These are phyloP conservation scores for Lithodes maja DNA, from an alignment of 2,888 invertebrate species.

Conservation along the genomic window DNA sequence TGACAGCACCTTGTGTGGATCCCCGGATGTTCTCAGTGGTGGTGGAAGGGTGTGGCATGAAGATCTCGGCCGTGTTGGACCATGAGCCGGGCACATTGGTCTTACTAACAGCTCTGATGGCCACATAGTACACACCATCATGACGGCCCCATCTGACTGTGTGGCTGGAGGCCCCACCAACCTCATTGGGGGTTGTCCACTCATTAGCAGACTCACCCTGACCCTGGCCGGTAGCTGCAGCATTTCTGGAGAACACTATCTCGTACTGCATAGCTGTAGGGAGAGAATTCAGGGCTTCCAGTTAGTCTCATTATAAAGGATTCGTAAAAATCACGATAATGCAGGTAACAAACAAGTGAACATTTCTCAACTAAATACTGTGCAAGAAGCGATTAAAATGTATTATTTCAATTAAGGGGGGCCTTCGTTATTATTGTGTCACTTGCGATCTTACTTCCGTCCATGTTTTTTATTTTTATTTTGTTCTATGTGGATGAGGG, in stretches of 20 bases:
- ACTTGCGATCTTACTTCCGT: too few relatives aligned
- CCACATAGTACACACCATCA: constrained; percentile 66
- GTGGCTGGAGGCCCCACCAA: constrained; percentile 53
- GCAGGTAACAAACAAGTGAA: too few relatives aligned
- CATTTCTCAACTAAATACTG: too few relatives aligned
- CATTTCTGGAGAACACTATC: constrained; percentile 59
- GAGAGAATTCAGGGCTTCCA: too few relatives aligned
- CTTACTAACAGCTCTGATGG: constrained; percentile 59
- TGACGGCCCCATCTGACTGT: constrained; percentile 62
- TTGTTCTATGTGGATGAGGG: too few relatives aligned
- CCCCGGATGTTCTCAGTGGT: constrained; percentile 69
- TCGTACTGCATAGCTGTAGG: constrained; percentile 63
- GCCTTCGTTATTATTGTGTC: too few relatives aligned
- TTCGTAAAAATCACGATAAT: too few relatives aligned
- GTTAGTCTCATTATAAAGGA: too few relatives aligned
- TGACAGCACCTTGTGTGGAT: constrained; percentile 60
- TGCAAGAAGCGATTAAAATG: too few relatives aligned
- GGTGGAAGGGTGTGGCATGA: constrained; percentile 68
- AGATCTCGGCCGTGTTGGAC: constrained; percentile 62
- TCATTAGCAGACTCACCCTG: constrained; percentile 48
- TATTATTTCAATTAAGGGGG: too few relatives aligned
- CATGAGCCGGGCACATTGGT: constrained; percentile 50
- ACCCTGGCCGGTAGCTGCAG: constrained; percentile 46
- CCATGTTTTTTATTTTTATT: too few relatives aligned
- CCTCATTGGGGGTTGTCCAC: constrained; percentile 38